Evolutionary conservation across 2,113 vertebrate genomes (phyloP).

Genomic region (Nycticebus coucang): DNA sequence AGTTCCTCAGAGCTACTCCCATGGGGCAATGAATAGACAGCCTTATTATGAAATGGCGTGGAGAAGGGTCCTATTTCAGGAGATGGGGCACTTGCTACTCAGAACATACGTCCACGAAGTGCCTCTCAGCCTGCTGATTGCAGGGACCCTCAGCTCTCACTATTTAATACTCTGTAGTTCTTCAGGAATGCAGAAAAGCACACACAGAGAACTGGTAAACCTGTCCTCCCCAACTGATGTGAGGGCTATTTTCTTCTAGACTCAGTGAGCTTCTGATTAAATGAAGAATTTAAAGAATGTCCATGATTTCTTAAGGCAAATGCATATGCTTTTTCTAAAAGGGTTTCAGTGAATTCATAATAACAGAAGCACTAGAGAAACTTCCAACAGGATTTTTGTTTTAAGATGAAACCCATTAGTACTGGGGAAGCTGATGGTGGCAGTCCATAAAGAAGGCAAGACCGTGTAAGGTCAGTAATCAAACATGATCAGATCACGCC

Average conservation of each 20-base stretch:
- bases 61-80: too few relatives aligned
- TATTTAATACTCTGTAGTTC: neutral
- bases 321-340: neutral
- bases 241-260: neutral
- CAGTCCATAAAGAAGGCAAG: neutral
- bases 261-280: neutral
- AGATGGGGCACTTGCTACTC: fast-evolving
- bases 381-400: neutral
- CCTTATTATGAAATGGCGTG: neutral
- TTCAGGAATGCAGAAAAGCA: neutral
- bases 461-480: neutral
- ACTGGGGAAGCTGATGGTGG: too few relatives aligned
- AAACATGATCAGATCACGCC: neutral
- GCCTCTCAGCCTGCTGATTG: neutral
- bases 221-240: neutral
- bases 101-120: too few relatives aligned
- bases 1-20: neutral
- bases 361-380: neutral
- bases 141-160: neutral
- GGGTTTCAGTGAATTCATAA: neutral
- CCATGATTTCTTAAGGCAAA: neutral
- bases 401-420: neutral
- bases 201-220: too few relatives aligned
- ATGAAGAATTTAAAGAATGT: neutral
- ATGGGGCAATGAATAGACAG: neutral